phyloP scores from a whole-genome alignment of 2,888 invertebrate species.

The Lordiphosa fenestrarum region DNA sequence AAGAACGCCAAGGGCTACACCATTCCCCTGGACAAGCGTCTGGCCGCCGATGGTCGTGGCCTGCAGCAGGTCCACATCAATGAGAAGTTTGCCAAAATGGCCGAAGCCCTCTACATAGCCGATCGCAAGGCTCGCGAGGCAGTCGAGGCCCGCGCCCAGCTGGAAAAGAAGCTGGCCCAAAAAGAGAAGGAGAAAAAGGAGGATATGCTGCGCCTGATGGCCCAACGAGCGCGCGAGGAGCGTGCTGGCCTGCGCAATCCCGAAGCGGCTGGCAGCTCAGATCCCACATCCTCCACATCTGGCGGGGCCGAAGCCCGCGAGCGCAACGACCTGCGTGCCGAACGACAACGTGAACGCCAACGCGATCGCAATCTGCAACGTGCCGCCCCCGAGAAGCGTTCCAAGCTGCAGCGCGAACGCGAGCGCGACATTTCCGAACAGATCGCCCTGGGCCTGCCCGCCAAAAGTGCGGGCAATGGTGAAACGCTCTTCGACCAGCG shows the following conservation, averaged over 20 bases:
- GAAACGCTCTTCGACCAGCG: slow-evolving; percentile 97
- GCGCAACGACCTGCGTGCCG: slow-evolving; percentile 91
- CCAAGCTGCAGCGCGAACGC: slow-evolving; percentile 92
- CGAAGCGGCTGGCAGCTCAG: slow-evolving; percentile 78
- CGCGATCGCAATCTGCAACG: slow-evolving; percentile 95
- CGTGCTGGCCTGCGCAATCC: slow-evolving; percentile 86
- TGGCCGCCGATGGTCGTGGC: slow-evolving; percentile 99
- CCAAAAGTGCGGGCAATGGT: slow-evolving; percentile 85
- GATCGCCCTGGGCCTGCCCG: slow-evolving; percentile 97
- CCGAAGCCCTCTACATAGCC: slow-evolving; percentile 98
- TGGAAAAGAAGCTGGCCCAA: slow-evolving; percentile 97
- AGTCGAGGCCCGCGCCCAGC: slow-evolving; percentile 96
- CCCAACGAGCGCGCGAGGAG: slow-evolving; percentile 97
- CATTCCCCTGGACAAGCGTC: slow-evolving; percentile 97
- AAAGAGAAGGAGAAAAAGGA: slow-evolving; percentile 99
- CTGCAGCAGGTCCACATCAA: slow-evolving; percentile 98
- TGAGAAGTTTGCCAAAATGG: slow-evolving; percentile 99
- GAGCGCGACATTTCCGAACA: slow-evolving; percentile 99
- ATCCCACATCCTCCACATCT: slow-evolving; percentile 26
- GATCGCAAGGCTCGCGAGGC: slow-evolving; percentile 98
- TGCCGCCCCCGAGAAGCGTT: slow-evolving; percentile 96
- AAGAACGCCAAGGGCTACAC: slow-evolving; percentile 98
- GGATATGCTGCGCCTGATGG: slow-evolving; percentile 94
- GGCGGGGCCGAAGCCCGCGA: slow-evolving; percentile 84
- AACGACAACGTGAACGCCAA: slow-evolving; percentile 94